A percentile compares a stretch with the other conserved stretches of the same genome.
phyloP scores from a whole-genome alignment of 2,888 invertebrate genomes.

The Eupithecia inturbata region DNA sequence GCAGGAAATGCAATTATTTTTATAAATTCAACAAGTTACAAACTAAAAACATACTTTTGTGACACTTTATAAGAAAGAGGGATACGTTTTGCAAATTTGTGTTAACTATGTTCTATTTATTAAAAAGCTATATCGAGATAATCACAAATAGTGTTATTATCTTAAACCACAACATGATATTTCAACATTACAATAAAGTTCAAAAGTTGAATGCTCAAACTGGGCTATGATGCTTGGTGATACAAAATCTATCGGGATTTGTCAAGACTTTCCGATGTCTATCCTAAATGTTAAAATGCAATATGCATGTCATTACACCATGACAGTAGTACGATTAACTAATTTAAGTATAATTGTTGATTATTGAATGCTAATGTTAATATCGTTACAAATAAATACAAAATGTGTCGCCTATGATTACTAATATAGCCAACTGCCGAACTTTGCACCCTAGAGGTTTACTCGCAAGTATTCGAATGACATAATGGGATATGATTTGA shows the following conservation, averaged over 20 bases:
- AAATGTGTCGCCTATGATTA: conserved; percentile 38
- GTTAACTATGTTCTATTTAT: conserved; percentile 43
- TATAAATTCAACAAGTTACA: conserved; percentile 34
- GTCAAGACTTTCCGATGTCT: conserved; percentile 35
- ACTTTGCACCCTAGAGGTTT: conserved; percentile 31
- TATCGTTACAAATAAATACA: conserved; percentile 42
- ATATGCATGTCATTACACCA: conserved; percentile 26
- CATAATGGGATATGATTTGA: conserved; percentile 31
- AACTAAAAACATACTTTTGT: conserved; percentile 30
- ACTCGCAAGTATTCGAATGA: conserved; percentile 20
- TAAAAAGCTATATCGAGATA: conserved; percentile 46
- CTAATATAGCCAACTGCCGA: conserved; percentile 38
- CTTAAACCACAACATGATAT: conserved; percentile 44
- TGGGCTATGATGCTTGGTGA: conserved; percentile 34
- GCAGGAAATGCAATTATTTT: conserved; percentile 14
- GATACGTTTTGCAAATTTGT: conserved; percentile 40
- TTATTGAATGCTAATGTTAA: conserved; percentile 46
- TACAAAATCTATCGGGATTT: conserved; percentile 35
- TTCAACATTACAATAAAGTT: conserved; percentile 42
- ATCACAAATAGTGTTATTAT: conserved; percentile 44
- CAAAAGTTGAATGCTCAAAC: conserved; percentile 38
- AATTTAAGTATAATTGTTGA: conserved; percentile 43
- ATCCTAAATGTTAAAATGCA: conserved; percentile 23
- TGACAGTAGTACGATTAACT: conserved; percentile 40
- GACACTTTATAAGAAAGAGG: conserved; percentile 39